phyloP scores from a whole-genome alignment of 2,113 vertebrate genomes.

The mouse (Mus musculus) region GRCm39 chr13:71132001-71132500 shows the following conservation, averaged over 20 bases:
- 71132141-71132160: not conserved
- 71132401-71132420: not conserved
- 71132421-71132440: not conserved
- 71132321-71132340: not conserved
- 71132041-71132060: not conserved
- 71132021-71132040: not conserved
- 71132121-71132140: not conserved
- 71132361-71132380: not conserved
- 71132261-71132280: not conserved
- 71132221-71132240: not conserved
- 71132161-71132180: not conserved
- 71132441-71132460: not conserved
- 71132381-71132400: not conserved
- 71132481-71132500: rapidly evolving
- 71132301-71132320: not conserved
- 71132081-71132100: not conserved
- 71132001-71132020: not conserved
- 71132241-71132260: no score
- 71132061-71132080: not conserved
- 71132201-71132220: not conserved
- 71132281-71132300: not conserved
- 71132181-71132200: no score
- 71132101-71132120: no score
- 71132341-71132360: not conserved
- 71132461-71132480: rapidly evolving